These are phyloP conservation scores for Artibeus lituratus DNA, from an alignment of 2,797 vertebrate species.

Conservation along the genomic window DNA sequence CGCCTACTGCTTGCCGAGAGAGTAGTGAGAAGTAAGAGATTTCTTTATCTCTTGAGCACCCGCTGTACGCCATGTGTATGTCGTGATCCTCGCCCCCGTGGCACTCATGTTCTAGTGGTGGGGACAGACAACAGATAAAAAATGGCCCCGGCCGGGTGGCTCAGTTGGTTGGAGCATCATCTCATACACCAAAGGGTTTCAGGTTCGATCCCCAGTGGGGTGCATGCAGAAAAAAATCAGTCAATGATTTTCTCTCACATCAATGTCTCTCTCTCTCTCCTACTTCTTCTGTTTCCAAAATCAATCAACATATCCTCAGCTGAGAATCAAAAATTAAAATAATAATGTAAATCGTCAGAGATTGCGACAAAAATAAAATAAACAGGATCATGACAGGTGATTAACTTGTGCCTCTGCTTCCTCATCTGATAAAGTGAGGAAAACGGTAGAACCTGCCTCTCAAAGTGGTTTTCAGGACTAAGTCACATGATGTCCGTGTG, in stretches of 20 bases:
- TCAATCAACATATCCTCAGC: background rate
- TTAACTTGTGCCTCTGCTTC: background rate
- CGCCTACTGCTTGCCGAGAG: background rate
- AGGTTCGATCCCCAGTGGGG: background rate
- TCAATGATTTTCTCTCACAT: background rate
- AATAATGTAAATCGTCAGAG: background rate
- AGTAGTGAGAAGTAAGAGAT: background rate
- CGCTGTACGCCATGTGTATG: rapidly evolving
- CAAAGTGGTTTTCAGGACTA: background rate
- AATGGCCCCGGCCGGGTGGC: too few relatives aligned
- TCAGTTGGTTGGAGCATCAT: background rate
- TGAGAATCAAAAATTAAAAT: background rate
- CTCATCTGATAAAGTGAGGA: background rate
- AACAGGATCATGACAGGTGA: background rate
- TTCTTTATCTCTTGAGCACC: background rate
- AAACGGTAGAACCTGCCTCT: background rate
- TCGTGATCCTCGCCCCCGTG: background rate
- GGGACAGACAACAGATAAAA: background rate
- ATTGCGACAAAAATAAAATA: background rate
- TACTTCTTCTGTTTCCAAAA: background rate
- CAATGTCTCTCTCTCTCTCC: background rate
- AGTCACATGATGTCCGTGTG: background rate
- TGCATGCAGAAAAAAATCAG: background rate
- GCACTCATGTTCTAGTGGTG: background rate
- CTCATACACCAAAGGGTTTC: background rate